These are phyloP conservation scores for Sipha flava DNA, from an alignment of 1,140 invertebrate species.

Conservation along the genomic window DNA sequence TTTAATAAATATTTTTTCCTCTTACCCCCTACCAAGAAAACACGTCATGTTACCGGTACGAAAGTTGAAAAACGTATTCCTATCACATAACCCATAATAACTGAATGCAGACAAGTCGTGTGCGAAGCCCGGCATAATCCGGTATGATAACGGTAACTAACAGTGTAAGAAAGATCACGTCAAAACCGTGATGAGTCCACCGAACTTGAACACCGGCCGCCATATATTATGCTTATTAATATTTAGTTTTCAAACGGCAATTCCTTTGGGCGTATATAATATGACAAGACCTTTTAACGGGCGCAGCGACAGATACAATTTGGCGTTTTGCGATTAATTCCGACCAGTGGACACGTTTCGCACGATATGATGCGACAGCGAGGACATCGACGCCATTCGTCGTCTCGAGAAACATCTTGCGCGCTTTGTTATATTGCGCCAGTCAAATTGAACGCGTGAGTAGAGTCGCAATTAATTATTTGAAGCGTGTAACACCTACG, in stretches of 20 bases:
- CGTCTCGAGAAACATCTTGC: not conserved
- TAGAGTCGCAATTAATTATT: not conserved
- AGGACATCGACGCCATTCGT: not conserved
- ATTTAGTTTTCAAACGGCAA: too few relatives aligned
- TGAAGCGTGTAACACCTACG: not conserved
- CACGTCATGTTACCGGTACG: not conserved
- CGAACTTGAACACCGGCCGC: too few relatives aligned
- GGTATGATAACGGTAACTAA: too few relatives aligned
- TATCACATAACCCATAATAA: not conserved
- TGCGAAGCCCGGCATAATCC: too few relatives aligned
- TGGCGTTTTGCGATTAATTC: conserved; percentile 1
- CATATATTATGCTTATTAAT: too few relatives aligned
- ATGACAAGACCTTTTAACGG: not conserved
- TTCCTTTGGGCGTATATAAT: too few relatives aligned
- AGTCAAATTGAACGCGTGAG: too few relatives aligned
- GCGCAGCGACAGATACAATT: not conserved
- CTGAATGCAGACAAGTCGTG: too few relatives aligned
- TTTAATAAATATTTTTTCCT: not conserved
- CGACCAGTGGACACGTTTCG: not conserved
- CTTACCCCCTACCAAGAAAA: too few relatives aligned
- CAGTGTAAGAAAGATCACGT: too few relatives aligned
- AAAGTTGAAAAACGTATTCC: not conserved
- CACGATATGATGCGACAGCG: not conserved
- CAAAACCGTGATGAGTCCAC: too few relatives aligned
- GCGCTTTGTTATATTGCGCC: not conserved